Base-by-base conservation (phyloP, 2,113 vertebrate genomes). In the Nothocercus julius region DNA sequence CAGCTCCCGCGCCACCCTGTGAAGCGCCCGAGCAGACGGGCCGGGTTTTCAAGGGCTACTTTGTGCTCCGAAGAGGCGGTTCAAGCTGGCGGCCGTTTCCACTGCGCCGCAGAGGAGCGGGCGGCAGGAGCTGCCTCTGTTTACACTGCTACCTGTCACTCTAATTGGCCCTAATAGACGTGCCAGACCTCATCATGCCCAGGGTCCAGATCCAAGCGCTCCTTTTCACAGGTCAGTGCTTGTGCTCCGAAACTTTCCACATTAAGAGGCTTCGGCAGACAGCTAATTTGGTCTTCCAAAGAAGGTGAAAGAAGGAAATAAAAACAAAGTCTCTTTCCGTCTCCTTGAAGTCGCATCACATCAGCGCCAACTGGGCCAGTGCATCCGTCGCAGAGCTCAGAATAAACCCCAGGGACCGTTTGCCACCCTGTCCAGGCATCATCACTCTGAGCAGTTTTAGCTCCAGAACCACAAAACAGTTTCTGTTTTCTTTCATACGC, bases 141-240 rank as follows among this genome's bases (percentile, higher is more conserved):
- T 94, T 95, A 82, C 72, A 74, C 74, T 24, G 63, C 79, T 95
- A 97, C 96, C 95, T 96, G 96, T 95, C 96, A 94, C 89, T 93
- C 86, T 95, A 95, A 96, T 91, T 92, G 93, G 83, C 83, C 85
- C 5, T 96, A 95, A 95, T 81, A 80, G 91, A 95, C 30, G 68
- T 67, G 96, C 95, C 91, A 97, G 82, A 54, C 87, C 54, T 76
- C 85, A 92, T 95, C 87, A 87, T 2, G 32, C 15, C 38, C 95
- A 83, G 64, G 70, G 79, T 64, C 81, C 78, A 81, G 56, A 96
- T 89, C 79, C 75, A 94, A 93, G 73, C 53, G 22, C 88, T 93
- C 73, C 59, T 95, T 90, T 82, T 91, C 92, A 91, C 80, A 82
- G 76, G 75, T 85, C 82, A 86, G 76, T 28, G 88, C 95, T 96